Percentiles rank a stretch among this genome's conserved stretches.
Evolutionary conservation across 2,797 vertebrate genomes (phyloP).

Genomic region (Phrynocephalus forsythii): DNA sequence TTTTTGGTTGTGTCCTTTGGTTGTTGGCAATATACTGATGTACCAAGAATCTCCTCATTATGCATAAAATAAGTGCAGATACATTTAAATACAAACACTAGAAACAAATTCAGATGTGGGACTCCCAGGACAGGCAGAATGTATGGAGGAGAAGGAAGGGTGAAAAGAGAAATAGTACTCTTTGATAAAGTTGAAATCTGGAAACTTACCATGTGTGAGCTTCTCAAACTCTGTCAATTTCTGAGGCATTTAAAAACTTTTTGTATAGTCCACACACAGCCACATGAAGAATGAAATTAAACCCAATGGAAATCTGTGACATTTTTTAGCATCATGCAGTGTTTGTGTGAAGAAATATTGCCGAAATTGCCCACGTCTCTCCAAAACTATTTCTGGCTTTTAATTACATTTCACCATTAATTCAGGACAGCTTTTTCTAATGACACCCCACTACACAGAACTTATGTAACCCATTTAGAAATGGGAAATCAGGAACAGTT

Average conservation of each 20-base stretch:
- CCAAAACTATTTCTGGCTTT: constrained; percentile 81
- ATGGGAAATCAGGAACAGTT: constrained; percentile 81
- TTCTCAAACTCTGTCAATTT: constrained; percentile 76
- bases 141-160: background rate
- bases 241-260: constrained; percentile 71
- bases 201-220: constrained; percentile 70
- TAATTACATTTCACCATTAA: constrained; percentile 78
- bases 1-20: background rate
- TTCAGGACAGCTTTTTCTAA: constrained; percentile 71
- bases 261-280: constrained; percentile 77
- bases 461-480: constrained; percentile 81
- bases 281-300: constrained; percentile 77
- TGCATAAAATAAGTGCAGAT: background rate
- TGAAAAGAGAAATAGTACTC: constrained; percentile 45
- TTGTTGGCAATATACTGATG: background rate
- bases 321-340: constrained; percentile 81
- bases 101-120: background rate
- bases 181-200: constrained; percentile 57
- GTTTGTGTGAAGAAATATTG: constrained; percentile 75
- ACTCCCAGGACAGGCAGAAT: constrained; percentile 32
- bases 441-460: constrained; percentile 74
- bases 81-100: background rate
- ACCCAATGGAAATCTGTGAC: constrained; percentile 78
- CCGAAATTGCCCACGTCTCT: constrained; percentile 71
- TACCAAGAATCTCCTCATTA: too few relatives aligned